These are phyloP conservation scores for Palythoa heliodiscus DNA, from an alignment of 92 coral and sea anemone genomes.

Conservation along the genomic window DNA sequence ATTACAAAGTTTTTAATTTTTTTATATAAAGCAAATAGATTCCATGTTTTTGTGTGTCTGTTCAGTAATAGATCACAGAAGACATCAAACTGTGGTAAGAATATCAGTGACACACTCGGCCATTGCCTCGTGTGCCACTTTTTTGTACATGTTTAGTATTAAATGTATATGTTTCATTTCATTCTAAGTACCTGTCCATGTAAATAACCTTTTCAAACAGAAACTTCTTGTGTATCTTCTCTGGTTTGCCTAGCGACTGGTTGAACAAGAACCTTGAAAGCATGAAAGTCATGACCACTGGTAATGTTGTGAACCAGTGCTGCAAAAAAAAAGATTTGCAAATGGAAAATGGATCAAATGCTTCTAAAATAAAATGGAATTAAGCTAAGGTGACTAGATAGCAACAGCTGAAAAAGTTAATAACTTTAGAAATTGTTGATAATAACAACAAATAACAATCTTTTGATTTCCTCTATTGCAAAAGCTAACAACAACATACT, in stretches of 20 bases:
- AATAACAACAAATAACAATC: too few relatives aligned
- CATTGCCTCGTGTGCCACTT: too few relatives aligned
- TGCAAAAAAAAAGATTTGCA: slow-evolving; percentile 15
- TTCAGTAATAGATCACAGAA: too few relatives aligned
- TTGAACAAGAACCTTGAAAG: slow-evolving; percentile 87
- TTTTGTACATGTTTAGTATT: too few relatives aligned
- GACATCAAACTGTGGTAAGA: too few relatives aligned
- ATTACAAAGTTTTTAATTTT: too few relatives aligned
- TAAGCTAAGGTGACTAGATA: neutral
- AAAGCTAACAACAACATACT: too few relatives aligned
- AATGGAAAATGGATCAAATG: neutral
- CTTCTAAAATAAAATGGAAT: neutral
- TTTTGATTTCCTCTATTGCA: too few relatives aligned
- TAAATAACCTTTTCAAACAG: slow-evolving; percentile 75
- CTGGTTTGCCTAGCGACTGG: slow-evolving; percentile 79
- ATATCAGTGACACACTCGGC: too few relatives aligned
- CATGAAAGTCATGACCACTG: slow-evolving; percentile 89
- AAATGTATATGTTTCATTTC: neutral
- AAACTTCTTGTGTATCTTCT: slow-evolving; percentile 85
- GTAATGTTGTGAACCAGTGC: slow-evolving; percentile 94
- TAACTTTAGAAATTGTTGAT: too few relatives aligned
- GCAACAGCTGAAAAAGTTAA: neutral
- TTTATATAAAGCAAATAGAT: too few relatives aligned
- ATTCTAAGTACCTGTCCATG: slow-evolving; percentile 75
- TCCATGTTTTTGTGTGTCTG: too few relatives aligned